phyloP scores from a whole-genome alignment of 1,140 invertebrate species.

The Formica selysi region DNA sequence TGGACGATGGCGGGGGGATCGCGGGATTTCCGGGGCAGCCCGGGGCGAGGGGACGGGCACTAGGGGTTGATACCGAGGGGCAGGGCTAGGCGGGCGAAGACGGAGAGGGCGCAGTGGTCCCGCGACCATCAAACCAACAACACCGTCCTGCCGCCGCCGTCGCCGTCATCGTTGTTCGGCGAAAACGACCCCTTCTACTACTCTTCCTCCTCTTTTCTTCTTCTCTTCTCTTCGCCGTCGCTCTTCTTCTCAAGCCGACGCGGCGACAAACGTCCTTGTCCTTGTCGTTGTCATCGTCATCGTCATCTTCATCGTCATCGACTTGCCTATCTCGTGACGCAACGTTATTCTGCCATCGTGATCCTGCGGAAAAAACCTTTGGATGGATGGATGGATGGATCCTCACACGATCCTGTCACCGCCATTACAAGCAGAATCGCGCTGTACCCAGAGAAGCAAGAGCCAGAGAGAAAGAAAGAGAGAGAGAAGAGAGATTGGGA shows the following conservation, averaged over 20 bases:
- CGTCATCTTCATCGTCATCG: too few relatives aligned
- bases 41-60: constrained; percentile 58
- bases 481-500: neutral
- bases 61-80: constrained; percentile 81
- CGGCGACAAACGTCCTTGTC: constrained; percentile 30
- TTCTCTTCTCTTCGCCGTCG: constrained; percentile 57
- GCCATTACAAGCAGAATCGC: neutral
- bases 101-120: constrained; percentile 86
- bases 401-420: neutral
- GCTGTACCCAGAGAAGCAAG: too few relatives aligned
- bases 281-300: neutral
- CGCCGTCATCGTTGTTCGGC: constrained; percentile 54
- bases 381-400: neutral
- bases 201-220: constrained; percentile 65
- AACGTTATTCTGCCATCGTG: neutral
- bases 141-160: constrained; percentile 73
- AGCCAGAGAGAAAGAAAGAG: neutral
- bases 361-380: constrained; percentile 21
- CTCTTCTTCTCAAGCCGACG: constrained; percentile 24
- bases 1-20: constrained; percentile 1
- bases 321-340: neutral
- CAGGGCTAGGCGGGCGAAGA: constrained; percentile 82
- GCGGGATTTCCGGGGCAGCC: constrained; percentile 71
- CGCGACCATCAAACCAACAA: constrained; percentile 86
- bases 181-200: constrained; percentile 72